Conservation (phyloP, 2,113 vertebrate species). For the Macaca fascicularis region T2T-MFA8v1.1 NC_088378.1:65577001-65577500, state of each 20-base stretch:
- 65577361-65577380: background rate
- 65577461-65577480: background rate
- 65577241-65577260: rapidly evolving
- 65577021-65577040: rapidly evolving
- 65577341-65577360: background rate
- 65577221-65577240: background rate
- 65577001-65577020: background rate
- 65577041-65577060: background rate
- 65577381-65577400: background rate
- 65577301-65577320: background rate
- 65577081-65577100: background rate
- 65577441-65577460: background rate
- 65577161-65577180: background rate
- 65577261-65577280: rapidly evolving
- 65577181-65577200: no score
- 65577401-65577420: background rate
- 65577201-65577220: background rate
- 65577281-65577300: background rate
- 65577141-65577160: background rate
- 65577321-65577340: background rate
- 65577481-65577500: background rate
- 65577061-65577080: no score
- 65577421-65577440: background rate
- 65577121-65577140: background rate
- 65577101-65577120: background rate